phyloP scores from a whole-genome alignment of 2,113 vertebrate genomes.

The Eolophus roseicapilla region DNA sequence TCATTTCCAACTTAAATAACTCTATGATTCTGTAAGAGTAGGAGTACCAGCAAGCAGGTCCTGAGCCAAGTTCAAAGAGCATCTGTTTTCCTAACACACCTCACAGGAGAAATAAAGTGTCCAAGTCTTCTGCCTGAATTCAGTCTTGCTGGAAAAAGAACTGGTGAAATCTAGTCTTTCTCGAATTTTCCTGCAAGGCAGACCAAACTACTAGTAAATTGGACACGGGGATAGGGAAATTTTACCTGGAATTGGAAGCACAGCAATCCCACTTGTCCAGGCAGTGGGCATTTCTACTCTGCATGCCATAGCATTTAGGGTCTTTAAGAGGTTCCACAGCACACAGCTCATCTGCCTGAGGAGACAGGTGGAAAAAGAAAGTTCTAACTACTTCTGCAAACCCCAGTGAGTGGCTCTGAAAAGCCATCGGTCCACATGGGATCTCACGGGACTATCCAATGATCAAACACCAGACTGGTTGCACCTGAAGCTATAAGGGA shows the following conservation, averaged over 20 bases:
- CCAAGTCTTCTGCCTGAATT: not conserved
- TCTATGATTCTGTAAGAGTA: not conserved
- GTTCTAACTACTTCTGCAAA: not conserved
- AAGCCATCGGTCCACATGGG: not conserved
- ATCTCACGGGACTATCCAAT: not conserved
- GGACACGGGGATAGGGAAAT: not conserved
- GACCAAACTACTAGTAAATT: not conserved
- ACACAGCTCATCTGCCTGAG: not conserved
- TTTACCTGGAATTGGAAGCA: not conserved
- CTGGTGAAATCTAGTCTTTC: not conserved
- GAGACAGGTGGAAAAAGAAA: not conserved
- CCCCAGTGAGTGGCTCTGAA: not conserved
- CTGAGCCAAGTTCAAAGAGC: not conserved
- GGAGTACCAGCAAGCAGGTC: not conserved
- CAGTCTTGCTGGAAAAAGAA: not conserved
- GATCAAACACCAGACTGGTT: not conserved
- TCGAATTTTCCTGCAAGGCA: not conserved
- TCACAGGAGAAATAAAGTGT: not conserved
- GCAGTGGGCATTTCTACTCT: not conserved
- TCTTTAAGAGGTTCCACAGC: not conserved
- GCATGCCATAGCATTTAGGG: not conserved
- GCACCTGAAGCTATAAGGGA: not conserved
- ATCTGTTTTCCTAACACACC: not conserved
- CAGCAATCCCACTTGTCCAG: not conserved
- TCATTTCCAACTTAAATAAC: not conserved